A percentile compares a stretch with the other conserved stretches of the same genome.
These are phyloP conservation scores for Caenorhabditis sp. DNA, from an alignment of 2,888 invertebrate species.

Conservation along the genomic window DNA sequence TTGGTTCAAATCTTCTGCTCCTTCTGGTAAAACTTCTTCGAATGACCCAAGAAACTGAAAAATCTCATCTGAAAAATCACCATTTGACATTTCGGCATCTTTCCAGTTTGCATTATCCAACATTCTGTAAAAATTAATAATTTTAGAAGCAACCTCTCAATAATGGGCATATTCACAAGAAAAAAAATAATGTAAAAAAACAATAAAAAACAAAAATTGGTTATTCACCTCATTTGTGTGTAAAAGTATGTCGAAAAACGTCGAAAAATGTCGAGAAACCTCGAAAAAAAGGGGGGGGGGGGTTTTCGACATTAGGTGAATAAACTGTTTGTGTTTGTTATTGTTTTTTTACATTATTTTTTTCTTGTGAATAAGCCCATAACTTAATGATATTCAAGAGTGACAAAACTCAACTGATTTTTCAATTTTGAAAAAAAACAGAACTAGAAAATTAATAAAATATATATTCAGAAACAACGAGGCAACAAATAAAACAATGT, in stretches of 20 bases:
- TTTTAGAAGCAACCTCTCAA: too few relatives aligned
- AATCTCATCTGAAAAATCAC: constrained; percentile 45
- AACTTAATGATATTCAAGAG: background rate
- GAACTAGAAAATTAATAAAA: constrained; percentile 4
- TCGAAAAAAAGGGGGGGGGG: too few relatives aligned
- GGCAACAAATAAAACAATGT: constrained; percentile 11
- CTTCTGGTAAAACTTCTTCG: constrained; percentile 48
- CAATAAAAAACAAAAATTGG: too few relatives aligned
- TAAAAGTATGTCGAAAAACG: too few relatives aligned
- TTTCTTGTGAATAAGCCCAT: background rate
- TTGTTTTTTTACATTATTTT: background rate
- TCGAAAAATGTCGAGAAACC: too few relatives aligned
- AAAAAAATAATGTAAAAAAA: background rate
- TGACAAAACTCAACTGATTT: background rate
- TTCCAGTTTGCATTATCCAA: constrained; percentile 29
- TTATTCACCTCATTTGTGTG: too few relatives aligned
- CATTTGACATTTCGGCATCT: constrained; percentile 27
- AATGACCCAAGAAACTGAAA: constrained; percentile 48
- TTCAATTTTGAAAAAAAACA: constrained; percentile 4
- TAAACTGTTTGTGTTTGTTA: too few relatives aligned
- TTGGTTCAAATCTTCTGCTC: background rate
- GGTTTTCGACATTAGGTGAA: too few relatives aligned
- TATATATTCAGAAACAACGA: constrained; percentile 12
- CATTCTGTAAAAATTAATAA: background rate
- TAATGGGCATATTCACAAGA: too few relatives aligned